These are phyloP conservation scores for Harpalus rufipes DNA, from an alignment of 2,888 invertebrate species.

Conservation along the genomic window DNA sequence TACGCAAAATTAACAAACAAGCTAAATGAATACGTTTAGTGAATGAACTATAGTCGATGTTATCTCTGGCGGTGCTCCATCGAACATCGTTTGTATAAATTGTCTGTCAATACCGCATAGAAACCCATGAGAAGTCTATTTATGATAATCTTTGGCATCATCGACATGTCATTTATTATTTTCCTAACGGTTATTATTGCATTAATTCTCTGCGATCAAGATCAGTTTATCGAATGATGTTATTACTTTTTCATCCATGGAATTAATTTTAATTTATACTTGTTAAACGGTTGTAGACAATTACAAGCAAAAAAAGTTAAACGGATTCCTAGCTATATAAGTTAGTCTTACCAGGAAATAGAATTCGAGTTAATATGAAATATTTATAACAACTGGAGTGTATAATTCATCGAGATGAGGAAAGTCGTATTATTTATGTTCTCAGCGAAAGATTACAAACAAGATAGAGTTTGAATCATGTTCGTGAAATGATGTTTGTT, in stretches of 20 bases:
- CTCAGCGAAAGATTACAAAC: constrained; percentile 13
- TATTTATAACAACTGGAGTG: constrained; percentile 25
- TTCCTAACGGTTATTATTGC: constrained; percentile 50
- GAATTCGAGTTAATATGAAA: constrained; percentile 34
- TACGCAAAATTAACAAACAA: not conserved
- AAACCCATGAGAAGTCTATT: constrained; percentile 40
- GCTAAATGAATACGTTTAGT: not conserved
- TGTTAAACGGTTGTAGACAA: constrained; percentile 27
- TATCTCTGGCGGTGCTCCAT: constrained; percentile 15
- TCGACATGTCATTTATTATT: constrained; percentile 42
- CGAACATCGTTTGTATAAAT: constrained; percentile 21
- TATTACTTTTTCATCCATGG: constrained; percentile 20
- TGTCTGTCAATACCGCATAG: constrained; percentile 29
- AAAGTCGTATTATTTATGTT: constrained; percentile 29
- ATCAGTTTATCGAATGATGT: constrained; percentile 15
- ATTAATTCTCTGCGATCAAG: constrained; percentile 10
- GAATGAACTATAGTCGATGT: constrained; percentile 12
- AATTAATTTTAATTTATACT: constrained; percentile 40
- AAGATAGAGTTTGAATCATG: not conserved
- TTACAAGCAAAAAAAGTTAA: constrained; percentile 13
- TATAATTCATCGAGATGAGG: constrained; percentile 17
- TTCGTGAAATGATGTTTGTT: not conserved
- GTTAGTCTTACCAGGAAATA: constrained; percentile 18
- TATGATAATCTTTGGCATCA: constrained; percentile 42
- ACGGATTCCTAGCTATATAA: constrained; percentile 31